These are phyloP conservation scores for Callorhinus ursinus DNA, from an alignment of 2,113 vertebrate genomes.

Conservation along the genomic window DNA sequence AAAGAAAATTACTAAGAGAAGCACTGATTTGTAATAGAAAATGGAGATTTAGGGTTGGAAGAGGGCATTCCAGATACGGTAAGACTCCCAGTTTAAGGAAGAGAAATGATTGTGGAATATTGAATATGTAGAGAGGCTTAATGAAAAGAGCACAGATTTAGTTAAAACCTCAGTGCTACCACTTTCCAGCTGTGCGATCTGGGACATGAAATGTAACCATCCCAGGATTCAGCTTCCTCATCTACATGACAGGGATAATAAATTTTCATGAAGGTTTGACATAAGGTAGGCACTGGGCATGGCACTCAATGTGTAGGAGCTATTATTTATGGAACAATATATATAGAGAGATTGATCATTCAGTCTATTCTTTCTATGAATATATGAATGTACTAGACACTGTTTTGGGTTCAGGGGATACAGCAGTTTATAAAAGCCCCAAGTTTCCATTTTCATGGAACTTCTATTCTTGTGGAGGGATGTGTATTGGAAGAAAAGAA, in stretches of 20 bases:
- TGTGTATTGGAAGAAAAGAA: background rate
- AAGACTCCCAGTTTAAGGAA: background rate
- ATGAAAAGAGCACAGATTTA: background rate
- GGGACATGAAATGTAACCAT: background rate
- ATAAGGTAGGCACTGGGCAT: background rate
- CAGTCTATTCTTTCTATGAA: background rate
- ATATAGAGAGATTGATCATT: background rate
- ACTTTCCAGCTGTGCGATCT: background rate
- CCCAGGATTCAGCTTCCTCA: background rate
- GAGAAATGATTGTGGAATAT: background rate
- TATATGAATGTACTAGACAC: background rate
- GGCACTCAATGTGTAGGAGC: background rate
- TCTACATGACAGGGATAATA: background rate
- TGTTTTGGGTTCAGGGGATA: background rate
- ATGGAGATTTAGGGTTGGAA: background rate
- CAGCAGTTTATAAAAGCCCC: background rate
- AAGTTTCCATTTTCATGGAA: background rate
- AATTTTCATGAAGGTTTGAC: background rate
- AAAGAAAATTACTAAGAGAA: background rate
- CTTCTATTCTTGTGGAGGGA: background rate
- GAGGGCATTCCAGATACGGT: background rate
- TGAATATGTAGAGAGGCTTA: background rate
- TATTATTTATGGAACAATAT: background rate
- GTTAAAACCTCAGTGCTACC: background rate
- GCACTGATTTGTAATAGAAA: background rate